These are phyloP conservation scores for Trichopria drosophilae DNA, from an alignment of 2,888 invertebrate species.

Conservation along the genomic window DNA sequence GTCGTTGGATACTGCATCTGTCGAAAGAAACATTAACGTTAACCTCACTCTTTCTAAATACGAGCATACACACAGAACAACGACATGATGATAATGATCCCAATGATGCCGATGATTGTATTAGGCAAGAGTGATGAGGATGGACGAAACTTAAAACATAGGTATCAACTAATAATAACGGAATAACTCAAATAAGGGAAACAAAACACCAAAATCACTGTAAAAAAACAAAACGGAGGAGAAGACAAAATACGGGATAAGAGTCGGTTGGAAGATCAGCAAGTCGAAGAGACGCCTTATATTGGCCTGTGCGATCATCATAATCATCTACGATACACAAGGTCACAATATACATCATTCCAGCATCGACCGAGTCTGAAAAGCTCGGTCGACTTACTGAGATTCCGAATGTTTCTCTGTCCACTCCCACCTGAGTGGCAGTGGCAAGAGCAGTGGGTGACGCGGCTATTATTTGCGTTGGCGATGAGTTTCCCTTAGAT, in stretches of 20 bases:
- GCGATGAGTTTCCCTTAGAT: conserved; percentile 59
- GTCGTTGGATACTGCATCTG: conserved; percentile 78
- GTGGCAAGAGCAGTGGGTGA: conserved; percentile 56
- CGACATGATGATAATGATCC: conserved; percentile 13
- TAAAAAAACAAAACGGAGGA: conserved; percentile 27
- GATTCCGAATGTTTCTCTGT: conserved; percentile 35
- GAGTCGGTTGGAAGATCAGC: no score
- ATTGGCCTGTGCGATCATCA: no score
- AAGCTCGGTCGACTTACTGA: conserved; percentile 33
- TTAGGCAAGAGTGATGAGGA: background rate
- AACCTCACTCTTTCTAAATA: no score
- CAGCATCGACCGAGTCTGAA: conserved; percentile 5
- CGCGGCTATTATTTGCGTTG: conserved; percentile 56
- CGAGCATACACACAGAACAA: background rate
- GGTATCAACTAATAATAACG: conserved; percentile 29
- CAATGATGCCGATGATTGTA: no score
- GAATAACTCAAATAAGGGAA: conserved; percentile 56
- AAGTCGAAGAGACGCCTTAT: no score
- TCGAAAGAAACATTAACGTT: conserved; percentile 29
- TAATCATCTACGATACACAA: no score
- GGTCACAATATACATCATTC: conserved; percentile 22
- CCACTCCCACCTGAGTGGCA: conserved; percentile 58
- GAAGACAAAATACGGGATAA: conserved; percentile 6
- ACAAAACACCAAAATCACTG: conserved; percentile 49
- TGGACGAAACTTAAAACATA: background rate